Evolutionary conservation across 2,113 vertebrate genomes (phyloP), one percentile per base, ranked within the genome.

Genomic region (Gallinago media): DNA sequence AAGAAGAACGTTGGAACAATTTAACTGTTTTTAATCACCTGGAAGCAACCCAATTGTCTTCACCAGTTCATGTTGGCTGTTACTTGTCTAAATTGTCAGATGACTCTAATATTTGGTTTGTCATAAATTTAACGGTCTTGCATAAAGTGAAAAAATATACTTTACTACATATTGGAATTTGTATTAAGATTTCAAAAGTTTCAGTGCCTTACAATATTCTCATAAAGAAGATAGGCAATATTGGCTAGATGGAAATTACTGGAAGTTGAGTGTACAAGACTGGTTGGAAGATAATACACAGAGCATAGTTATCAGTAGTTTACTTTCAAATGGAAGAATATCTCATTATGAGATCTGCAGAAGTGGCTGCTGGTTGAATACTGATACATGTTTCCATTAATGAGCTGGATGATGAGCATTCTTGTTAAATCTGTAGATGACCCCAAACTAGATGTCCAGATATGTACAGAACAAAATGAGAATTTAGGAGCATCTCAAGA

Each of bases 331-430:
- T 61, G 56, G 85, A 72, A 79, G 66, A 72, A 40, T 72, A 61
- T 65, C 26, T 61, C 88, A 88, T 88, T 75, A 87, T 61, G 54
- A 93, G 66, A 56, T 59, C 34, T 72, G 71, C 82, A 68, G 74
- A 88, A 90, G 58, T 5, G 0, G 44, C 78, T 88, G 40, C 82
- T 88, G n/a, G 32, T 92, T 88, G 74, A 93, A 73, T 72, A 65
- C 65, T 52, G 44, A 73, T 94, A 85, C 0, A 0, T 85, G 72
- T 92, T 93, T 85, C 71, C 58, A 72, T 94, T 95, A 93, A 92
- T 95, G 88, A 96, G 84, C 84, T 71, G 70, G 22, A 71, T 77
- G 92, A 79, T 81, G 73, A 94, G 54, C 31, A 15, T 62, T 93
- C 66, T 85, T 80, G n/a, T 92, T 92, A 85, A 82, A 92, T 82